Evolutionary conservation across 2,113 vertebrate species (phyloP), one percentile per base, ranked within the genome.

Genomic region (Hypomesus transpacificus): DNA sequence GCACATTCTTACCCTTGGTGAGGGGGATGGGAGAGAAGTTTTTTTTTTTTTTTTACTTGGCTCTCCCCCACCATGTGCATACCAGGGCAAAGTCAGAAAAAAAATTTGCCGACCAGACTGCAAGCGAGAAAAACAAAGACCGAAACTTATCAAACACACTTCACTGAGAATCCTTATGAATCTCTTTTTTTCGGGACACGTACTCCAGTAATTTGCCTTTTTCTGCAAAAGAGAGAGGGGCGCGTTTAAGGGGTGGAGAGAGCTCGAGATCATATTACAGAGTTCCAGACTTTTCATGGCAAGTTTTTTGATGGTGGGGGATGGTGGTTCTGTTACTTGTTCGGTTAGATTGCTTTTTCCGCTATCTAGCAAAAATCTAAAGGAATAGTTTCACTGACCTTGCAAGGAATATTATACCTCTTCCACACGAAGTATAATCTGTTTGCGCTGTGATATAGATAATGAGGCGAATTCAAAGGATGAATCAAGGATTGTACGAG

Each of bases 191-290:
- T 58, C 52, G 3, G 8, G 67, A 73, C 60, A 22, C 18, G 20
- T 2, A 58, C 13, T 28, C 17, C 68, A 18, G 14, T 64, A 77
- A 63, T 56, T 74, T 59, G 68, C 60, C 73, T 75, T 83, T 83
- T 79, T 74, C 66, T 75, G 70, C 59, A 69, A 74, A 78, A 68
- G 70, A 69, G 58, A 50, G 20, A 68, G 54, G 51, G 39, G 14
- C 75, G 26, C 66, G 75, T 74, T 77, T 66, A 80, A 87, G 75
- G 78, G 87, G 89, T 81, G 88, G 90, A 74, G 87, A 89, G 51
- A 85, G 66, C 16, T 71, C 76, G 34, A 14, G 90, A 87, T 93
- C 91, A 84, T 76, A 85, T 93, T 93, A 91, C 92, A 91, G 54
- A 82, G 39, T 86, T 83, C 84, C 88, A 88, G 83, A 91, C 87